phyloP scores from a whole-genome alignment of 1,140 invertebrate genomes.

The Drosophila tropicalis region DNA sequence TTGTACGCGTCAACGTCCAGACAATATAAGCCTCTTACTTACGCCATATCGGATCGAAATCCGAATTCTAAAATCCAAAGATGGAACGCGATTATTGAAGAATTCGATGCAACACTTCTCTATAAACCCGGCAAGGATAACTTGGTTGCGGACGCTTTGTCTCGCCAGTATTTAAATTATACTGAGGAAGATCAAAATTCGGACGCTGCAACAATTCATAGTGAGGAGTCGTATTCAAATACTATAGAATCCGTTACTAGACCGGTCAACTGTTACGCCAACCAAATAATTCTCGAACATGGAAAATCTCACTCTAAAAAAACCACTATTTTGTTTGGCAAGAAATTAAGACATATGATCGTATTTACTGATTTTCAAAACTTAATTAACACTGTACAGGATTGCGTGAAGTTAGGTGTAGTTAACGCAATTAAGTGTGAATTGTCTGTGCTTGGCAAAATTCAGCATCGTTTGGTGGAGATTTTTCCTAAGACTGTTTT shows the following conservation, averaged over 20 bases:
- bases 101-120: neutral
- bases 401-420: neutral
- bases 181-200: neutral
- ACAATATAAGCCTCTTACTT: conserved; percentile 5
- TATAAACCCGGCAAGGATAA: neutral
- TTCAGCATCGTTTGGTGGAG: too few relatives aligned
- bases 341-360: neutral
- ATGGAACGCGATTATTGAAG: conserved; percentile 1
- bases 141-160: neutral
- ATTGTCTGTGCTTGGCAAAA: neutral
- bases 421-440: neutral
- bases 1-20: too few relatives aligned
- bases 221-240: neutral
- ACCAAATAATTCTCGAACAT: conserved; percentile 1
- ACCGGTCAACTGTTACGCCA: neutral
- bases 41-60: neutral
- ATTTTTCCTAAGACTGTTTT: too few relatives aligned
- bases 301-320: neutral
- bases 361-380: neutral
- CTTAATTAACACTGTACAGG: neutral
- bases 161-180: conserved; percentile 3
- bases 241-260: neutral
- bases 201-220: neutral
- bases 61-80: neutral
- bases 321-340: neutral